phyloP scores from a whole-genome alignment of 1,140 invertebrate species.

The Zaprionus taronus region DNA sequence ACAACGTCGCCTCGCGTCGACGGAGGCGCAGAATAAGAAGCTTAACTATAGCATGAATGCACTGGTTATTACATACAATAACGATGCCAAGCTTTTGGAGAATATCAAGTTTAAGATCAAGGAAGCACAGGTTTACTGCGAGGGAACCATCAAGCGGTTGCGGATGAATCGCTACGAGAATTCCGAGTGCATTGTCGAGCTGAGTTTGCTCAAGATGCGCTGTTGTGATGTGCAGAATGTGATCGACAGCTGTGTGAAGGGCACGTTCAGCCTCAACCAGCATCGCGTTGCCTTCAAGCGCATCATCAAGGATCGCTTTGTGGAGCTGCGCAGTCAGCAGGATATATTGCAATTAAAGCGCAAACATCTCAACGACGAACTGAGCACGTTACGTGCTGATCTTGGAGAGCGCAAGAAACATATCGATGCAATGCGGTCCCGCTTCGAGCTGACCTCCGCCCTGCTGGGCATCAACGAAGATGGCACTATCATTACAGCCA shows the following conservation, averaged over 20 bases:
- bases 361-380: constrained; percentile 86
- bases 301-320: constrained; percentile 86
- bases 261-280: constrained; percentile 87
- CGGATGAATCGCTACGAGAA: constrained; percentile 84
- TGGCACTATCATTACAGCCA: constrained; percentile 86
- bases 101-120: constrained; percentile 84
- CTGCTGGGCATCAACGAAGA: constrained; percentile 85
- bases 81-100: constrained; percentile 64
- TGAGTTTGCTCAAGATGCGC: constrained; percentile 87
- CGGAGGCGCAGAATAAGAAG: constrained; percentile 85
- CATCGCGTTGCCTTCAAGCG: constrained; percentile 86
- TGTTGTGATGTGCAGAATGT: constrained; percentile 86
- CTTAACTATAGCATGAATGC: constrained; percentile 86
- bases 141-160: constrained; percentile 86
- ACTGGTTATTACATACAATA: constrained; percentile 82
- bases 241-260: constrained; percentile 85
- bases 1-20: constrained; percentile 58
- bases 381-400: constrained; percentile 85
- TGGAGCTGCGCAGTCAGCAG: constrained; percentile 86
- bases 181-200: constrained; percentile 87
- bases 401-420: constrained; percentile 85
- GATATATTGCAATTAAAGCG: constrained; percentile 86
- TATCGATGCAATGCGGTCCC: constrained; percentile 86
- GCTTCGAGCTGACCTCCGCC: constrained; percentile 76
- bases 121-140: constrained; percentile 82